A percentile compares a stretch with the other conserved stretches of the same genome.
These are phyloP conservation scores for Dascyllus trimaculatus DNA, from an alignment of 2,113 vertebrate genomes.

Conservation along the genomic window DNA sequence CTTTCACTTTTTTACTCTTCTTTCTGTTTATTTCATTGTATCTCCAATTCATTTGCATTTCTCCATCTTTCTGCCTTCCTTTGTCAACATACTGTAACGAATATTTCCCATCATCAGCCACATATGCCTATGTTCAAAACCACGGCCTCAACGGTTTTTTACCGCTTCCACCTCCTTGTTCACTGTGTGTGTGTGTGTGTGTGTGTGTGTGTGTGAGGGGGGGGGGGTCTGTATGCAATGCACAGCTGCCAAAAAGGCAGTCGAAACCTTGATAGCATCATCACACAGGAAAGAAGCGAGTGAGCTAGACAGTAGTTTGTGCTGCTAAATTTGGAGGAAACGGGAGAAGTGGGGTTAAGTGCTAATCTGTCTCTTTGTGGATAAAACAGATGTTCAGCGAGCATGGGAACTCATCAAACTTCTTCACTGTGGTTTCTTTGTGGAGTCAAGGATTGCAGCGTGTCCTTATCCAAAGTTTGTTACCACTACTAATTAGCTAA, in stretches of 20 bases:
- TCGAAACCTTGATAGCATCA: slow-evolving; percentile 84
- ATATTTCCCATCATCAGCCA: slow-evolving; percentile 92
- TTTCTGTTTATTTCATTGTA: not conserved
- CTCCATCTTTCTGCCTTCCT: slow-evolving; percentile 25
- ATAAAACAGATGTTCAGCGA: slow-evolving; percentile 73
- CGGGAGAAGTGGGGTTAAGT: slow-evolving; percentile 61
- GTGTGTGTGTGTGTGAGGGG: slow-evolving; percentile 1
- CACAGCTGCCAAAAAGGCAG: slow-evolving; percentile 75
- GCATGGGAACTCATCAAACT: slow-evolving; percentile 64
- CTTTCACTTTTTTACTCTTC: slow-evolving; percentile 5
- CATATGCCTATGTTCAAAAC: slow-evolving; percentile 92
- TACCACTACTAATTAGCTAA: slow-evolving; percentile 63
- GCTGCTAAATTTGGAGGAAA: slow-evolving; percentile 66
- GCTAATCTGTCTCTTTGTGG: slow-evolving; percentile 70
- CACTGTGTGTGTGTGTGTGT: slow-evolving; percentile 13
- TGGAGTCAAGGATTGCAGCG: slow-evolving; percentile 41
- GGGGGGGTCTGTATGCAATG: slow-evolving; percentile 57
- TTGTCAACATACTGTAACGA: slow-evolving; percentile 87
- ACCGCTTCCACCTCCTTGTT: slow-evolving; percentile 92
- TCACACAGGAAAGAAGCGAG: slow-evolving; percentile 82
- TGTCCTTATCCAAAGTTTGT: slow-evolving; percentile 46
- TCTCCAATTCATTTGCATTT: slow-evolving; percentile 11
- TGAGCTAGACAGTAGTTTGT: slow-evolving; percentile 56
- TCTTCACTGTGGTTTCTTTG: slow-evolving; percentile 58
- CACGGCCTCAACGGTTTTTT: slow-evolving; percentile 91